A percentile compares a stretch with the other conserved stretches of the same genome.
Evolutionary conservation across 2,888 invertebrate genomes (phyloP).

Genomic region (Andrena trimmerana): DNA sequence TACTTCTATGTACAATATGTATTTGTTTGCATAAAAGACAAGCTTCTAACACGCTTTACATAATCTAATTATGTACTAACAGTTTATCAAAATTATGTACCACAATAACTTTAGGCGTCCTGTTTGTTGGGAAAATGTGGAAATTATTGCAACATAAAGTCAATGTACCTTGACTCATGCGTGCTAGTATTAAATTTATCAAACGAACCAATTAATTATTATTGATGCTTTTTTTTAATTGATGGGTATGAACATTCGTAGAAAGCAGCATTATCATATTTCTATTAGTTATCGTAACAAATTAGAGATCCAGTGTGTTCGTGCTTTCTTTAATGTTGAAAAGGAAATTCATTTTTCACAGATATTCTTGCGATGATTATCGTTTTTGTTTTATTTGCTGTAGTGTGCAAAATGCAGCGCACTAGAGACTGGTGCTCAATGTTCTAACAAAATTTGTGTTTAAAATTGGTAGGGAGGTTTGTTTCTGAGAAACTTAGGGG

Average conservation of each 20-base stretch:
- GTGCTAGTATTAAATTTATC: constrained; percentile 52
- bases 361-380: constrained; percentile 23
- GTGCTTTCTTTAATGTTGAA: constrained; percentile 27
- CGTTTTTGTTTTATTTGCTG: constrained; percentile 17
- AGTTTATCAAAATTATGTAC: constrained; percentile 52
- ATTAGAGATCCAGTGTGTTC: constrained; percentile 31
- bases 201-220: constrained; percentile 36
- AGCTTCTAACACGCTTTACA: constrained; percentile 68
- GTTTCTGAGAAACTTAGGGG: constrained; percentile 78
- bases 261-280: constrained; percentile 22
- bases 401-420: constrained; percentile 41
- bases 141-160: constrained; percentile 42
- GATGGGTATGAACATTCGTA: constrained; percentile 43
- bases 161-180: constrained; percentile 62
- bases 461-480: constrained; percentile 64
- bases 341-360: constrained; percentile 19
- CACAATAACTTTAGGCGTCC: constrained; percentile 67
- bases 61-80: constrained; percentile 61
- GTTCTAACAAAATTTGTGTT: constrained; percentile 41
- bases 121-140: constrained; percentile 66
- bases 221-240: constrained; percentile 42
- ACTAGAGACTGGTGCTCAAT: constrained; percentile 35
- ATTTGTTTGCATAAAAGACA: constrained; percentile 64
- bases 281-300: constrained; percentile 21
- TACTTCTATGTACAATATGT: constrained; percentile 61